These are phyloP conservation scores for Drosophila gunungcola DNA, from an alignment of 1,140 invertebrate species.

Conservation along the genomic window DNA sequence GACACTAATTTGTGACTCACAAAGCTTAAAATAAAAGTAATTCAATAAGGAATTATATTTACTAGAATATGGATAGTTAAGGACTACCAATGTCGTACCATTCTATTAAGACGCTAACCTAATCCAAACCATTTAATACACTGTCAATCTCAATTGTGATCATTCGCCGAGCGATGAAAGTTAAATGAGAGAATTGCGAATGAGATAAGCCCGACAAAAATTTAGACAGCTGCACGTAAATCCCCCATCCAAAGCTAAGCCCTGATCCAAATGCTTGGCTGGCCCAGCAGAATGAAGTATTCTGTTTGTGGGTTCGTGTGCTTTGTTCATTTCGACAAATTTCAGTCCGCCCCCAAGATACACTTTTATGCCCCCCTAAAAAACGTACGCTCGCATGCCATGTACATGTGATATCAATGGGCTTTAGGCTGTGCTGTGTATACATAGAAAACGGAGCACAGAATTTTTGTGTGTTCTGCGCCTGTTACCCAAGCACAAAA, in stretches of 20 bases:
- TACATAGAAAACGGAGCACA: constrained; percentile 38
- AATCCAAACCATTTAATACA: constrained; percentile 31
- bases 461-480: constrained; percentile 50
- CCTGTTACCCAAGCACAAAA: constrained; percentile 58
- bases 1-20: too few relatives aligned
- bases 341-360: constrained; percentile 33
- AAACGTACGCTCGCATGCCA: constrained; percentile 18
- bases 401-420: constrained; percentile 35
- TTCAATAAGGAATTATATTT: too few relatives aligned
- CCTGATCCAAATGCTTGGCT: constrained; percentile 3
- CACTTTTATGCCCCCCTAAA: constrained; percentile 23
- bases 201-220: constrained; percentile 37
- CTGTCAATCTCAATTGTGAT: constrained; percentile 46
- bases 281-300: constrained; percentile 4
- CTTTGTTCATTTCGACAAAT: constrained; percentile 59
- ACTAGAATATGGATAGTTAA: too few relatives aligned
- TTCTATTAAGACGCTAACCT: constrained; percentile 6
- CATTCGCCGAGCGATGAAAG: constrained; percentile 21
- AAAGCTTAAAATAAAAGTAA: too few relatives aligned
- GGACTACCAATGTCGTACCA: too few relatives aligned
- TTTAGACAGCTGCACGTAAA: constrained; percentile 37
- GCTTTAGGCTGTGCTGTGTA: constrained; percentile 18
- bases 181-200: constrained; percentile 7
- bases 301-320: constrained; percentile 46
- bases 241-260: neutral